Conservation (phyloP, 2,113 vertebrate species). For the Oncorhynchus clarkii region DNA sequence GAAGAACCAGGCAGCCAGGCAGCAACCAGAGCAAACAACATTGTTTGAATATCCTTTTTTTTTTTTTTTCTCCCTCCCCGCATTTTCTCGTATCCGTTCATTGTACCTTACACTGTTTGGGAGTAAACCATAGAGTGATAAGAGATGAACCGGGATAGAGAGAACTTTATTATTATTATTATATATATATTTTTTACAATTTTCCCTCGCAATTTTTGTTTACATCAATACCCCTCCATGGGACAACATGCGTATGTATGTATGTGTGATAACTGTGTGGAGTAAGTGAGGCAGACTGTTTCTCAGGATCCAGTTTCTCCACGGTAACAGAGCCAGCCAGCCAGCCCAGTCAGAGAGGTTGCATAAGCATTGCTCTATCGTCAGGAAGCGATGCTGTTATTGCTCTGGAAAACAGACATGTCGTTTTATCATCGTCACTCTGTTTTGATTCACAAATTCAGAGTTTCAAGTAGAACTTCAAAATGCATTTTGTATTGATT, state of each 20-base stretch:
- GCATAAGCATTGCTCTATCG: slow-evolving; percentile 6
- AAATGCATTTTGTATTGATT: background rate
- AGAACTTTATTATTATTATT: background rate
- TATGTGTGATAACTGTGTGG: slow-evolving; percentile 2
- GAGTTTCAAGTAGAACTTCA: too few relatives aligned
- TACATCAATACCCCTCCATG: background rate
- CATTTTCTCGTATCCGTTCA: background rate
- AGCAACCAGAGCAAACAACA: slow-evolving; percentile 2
- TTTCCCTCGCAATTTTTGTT: background rate
- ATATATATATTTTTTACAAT: background rate
- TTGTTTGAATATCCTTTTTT: background rate
- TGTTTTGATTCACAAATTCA: background rate
- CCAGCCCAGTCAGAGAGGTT: background rate
- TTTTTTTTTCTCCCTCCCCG: background rate
- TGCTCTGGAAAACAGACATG: background rate
- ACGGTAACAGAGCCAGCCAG: slow-evolving; percentile 16
- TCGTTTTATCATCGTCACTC: background rate
- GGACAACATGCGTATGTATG: background rate
- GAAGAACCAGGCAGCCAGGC: background rate
- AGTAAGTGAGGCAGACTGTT: background rate
- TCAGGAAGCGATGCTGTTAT: background rate
- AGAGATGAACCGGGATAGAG: background rate
- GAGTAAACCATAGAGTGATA: too few relatives aligned
- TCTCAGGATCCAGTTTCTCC: slow-evolving; percentile 7
- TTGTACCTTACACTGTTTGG: background rate